Evolutionary conservation across 1,140 invertebrate species (phyloP).

Genomic region (Ptiloglossa arizonensis): DNA sequence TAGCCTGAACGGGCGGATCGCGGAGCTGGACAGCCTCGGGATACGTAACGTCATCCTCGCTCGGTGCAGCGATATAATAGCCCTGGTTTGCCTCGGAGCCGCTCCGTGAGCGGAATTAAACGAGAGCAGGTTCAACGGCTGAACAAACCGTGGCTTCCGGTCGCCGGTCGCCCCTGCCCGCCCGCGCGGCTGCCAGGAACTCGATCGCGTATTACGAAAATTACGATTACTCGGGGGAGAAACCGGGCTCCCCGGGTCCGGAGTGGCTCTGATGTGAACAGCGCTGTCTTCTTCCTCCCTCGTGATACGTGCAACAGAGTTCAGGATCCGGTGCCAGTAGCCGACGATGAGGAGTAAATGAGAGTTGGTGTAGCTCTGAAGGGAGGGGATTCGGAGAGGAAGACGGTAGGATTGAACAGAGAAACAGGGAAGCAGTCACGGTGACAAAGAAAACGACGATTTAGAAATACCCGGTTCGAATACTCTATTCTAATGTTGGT

Average conservation of each 20-base stretch:
- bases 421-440: too few relatives aligned
- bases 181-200: constrained; percentile 3
- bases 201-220: constrained; percentile 50
- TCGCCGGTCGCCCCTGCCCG: constrained; percentile 12
- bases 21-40: constrained; percentile 48
- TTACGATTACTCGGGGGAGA: constrained; percentile 47
- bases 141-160: constrained; percentile 65
- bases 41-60: constrained; percentile 63
- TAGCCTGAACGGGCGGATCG: constrained; percentile 37
- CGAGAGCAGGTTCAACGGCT: constrained; percentile 65
- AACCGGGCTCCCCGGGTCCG: neutral
- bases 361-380: neutral
- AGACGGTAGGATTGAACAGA: neutral
- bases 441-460: too few relatives aligned
- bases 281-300: neutral
- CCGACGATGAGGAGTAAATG: neutral
- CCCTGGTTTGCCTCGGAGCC: constrained; percentile 56
- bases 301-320: neutral
- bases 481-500: too few relatives aligned
- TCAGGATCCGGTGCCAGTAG: neutral
- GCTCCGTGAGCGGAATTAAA: constrained; percentile 66
- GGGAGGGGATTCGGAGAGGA: too few relatives aligned
- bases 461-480: too few relatives aligned
- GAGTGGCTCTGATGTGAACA: neutral
- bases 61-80: constrained; percentile 59